Conservation (phyloP, 2,113 vertebrate genomes). For the Caretta caretta region DNA sequence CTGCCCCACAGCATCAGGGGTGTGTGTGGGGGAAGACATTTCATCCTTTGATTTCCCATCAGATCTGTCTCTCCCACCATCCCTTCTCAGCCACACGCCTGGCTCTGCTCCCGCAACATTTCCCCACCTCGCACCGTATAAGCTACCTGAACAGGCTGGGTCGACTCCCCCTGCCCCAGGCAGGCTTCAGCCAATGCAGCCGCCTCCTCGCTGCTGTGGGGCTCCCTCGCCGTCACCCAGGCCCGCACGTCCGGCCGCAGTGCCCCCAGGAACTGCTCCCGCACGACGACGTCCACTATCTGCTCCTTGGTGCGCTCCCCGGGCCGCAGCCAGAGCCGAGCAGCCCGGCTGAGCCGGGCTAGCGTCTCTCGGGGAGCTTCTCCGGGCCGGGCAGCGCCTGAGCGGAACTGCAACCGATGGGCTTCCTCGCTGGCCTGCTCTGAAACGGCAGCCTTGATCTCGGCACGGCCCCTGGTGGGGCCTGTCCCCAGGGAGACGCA, state of each 20-base stretch:
- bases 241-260: background rate
- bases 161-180: background rate
- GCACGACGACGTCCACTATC: background rate
- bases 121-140: background rate
- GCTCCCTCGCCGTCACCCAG: background rate
- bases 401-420: background rate
- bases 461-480: background rate
- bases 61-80: background rate
- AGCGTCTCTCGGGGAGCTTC: background rate
- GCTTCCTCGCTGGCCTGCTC: background rate
- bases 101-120: background rate
- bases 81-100: background rate
- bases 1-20: too few relatives aligned
- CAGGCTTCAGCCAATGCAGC: background rate
- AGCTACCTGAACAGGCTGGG: background rate
- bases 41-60: background rate
- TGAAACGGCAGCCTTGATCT: background rate
- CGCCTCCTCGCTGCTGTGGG: background rate
- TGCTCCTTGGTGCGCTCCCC: background rate
- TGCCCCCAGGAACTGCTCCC: background rate
- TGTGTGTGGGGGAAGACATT: background rate
- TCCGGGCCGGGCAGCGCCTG: background rate
- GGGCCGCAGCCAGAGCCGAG: background rate
- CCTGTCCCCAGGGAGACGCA: background rate
- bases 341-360: background rate